Evolutionary conservation across 2,888 invertebrate genomes (phyloP).

Genomic region (Lepidocyrtinus sp.): DNA sequence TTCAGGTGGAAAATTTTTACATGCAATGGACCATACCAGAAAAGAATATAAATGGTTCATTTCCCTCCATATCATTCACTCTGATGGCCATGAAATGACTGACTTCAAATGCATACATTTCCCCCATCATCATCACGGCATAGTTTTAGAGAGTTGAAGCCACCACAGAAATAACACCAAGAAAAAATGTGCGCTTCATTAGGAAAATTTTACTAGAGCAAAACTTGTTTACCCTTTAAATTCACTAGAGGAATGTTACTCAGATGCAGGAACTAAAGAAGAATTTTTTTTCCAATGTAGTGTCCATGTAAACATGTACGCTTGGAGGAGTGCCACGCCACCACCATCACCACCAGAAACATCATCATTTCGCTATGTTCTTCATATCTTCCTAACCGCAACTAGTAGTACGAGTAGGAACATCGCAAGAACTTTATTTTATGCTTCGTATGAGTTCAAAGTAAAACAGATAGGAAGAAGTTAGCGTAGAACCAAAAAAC

Average conservation of each 20-base stretch:
- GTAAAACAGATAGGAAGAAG: conserved; percentile 19
- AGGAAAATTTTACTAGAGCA: not conserved
- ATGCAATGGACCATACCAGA: conserved; percentile 51
- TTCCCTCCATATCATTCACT: conserved; percentile 58
- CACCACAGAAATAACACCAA: conserved; percentile 9
- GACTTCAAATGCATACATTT: conserved; percentile 20
- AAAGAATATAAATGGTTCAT: conserved; percentile 57
- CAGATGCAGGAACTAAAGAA: conserved; percentile 5
- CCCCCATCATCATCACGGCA: not conserved
- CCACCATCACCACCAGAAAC: not conserved
- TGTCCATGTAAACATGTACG: conserved; percentile 16
- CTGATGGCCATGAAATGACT: conserved; percentile 58
- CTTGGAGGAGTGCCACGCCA: not conserved
- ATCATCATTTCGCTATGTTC: not conserved
- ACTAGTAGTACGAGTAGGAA: conserved; percentile 4
- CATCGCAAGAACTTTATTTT: conserved; percentile 40
- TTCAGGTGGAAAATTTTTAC: conserved; percentile 54
- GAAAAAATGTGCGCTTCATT: conserved; percentile 5
- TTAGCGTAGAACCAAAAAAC: conserved; percentile 30
- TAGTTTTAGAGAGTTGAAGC: conserved; percentile 4
- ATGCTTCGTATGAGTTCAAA: conserved; percentile 43
- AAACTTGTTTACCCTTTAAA: conserved; percentile 59
- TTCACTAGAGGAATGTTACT: conserved; percentile 19
- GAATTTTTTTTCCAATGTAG: too few species aligned
- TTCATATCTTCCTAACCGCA: not conserved